Evolutionary conservation across 2,113 vertebrate species (phyloP).

Genomic region (Rhinogobius similis): DNA sequence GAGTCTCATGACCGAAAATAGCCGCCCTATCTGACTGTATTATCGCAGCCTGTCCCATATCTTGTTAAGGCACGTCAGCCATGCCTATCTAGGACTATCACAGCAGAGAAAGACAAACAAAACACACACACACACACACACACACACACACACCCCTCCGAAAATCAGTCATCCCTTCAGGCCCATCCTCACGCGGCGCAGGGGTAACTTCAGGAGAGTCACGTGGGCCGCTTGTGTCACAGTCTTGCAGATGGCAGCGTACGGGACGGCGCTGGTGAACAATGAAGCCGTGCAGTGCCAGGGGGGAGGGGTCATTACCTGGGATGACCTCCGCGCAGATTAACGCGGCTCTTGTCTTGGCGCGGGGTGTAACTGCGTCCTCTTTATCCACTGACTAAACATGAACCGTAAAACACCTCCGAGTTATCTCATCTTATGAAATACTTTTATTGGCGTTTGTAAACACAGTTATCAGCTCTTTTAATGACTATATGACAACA

Average conservation of each 20-base stretch:
- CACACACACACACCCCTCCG: conserved; percentile 49
- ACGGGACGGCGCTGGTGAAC: conserved; percentile 32
- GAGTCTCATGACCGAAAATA: conserved; percentile 67
- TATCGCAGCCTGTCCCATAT: conserved; percentile 64
- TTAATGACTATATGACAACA: not conserved
- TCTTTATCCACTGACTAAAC: conserved; percentile 30
- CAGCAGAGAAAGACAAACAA: conserved; percentile 63
- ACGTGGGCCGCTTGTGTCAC: conserved; percentile 28
- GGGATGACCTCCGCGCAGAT: conserved; percentile 43
- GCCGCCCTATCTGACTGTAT: conserved; percentile 58
- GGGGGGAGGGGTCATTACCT: conserved; percentile 58
- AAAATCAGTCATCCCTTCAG: conserved; percentile 50
- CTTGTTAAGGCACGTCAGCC: conserved; percentile 69
- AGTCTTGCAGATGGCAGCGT: conserved; percentile 25
- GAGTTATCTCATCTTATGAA: conserved; percentile 19
- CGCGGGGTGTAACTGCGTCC: conserved; percentile 23
- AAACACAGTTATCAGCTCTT: not conserved
- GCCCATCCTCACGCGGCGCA: conserved; percentile 61
- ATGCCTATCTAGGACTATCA: conserved; percentile 60
- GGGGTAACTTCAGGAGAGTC: conserved; percentile 53
- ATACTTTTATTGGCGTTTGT: conserved; percentile 10
- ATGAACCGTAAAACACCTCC: conserved; percentile 27
- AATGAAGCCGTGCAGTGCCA: conserved; percentile 46
- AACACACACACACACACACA: conserved; percentile 44
- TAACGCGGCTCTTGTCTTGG: conserved; percentile 31